A percentile compares a stretch with the other conserved stretches of the same genome.
phyloP scores from a whole-genome alignment of 2,888 invertebrate species.

The Disparrhopalites patrizii region DNA sequence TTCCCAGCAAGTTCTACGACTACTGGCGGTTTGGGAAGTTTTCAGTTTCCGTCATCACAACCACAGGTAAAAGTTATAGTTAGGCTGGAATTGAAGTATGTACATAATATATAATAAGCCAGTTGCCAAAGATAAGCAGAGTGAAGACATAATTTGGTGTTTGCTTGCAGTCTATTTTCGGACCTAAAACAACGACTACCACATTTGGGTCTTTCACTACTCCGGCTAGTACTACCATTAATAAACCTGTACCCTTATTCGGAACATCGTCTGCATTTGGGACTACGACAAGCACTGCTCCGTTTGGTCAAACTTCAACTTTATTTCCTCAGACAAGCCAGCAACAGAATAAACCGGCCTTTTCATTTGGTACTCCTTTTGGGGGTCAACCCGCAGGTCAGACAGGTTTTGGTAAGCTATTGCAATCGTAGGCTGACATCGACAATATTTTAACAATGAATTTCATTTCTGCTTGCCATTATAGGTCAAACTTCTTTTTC shows the following conservation, averaged over 20 bases:
- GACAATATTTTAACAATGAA: neutral
- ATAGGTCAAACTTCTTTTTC: conserved; percentile 11
- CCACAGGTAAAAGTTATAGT: conserved; percentile 57
- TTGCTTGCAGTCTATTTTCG: too few species aligned
- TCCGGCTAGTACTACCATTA: conserved; percentile 45
- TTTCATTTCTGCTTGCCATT: neutral
- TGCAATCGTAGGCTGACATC: neutral
- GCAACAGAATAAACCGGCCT: conserved; percentile 58
- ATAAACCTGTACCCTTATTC: conserved; percentile 33
- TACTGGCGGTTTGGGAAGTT: conserved; percentile 37
- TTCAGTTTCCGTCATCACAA: conserved; percentile 20
- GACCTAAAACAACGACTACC: conserved; percentile 49
- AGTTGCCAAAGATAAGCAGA: too few species aligned
- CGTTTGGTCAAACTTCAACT: conserved; percentile 51
- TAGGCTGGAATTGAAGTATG: too few species aligned
- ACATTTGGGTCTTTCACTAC: conserved; percentile 54
- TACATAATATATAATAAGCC: too few species aligned
- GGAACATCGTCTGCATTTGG: conserved; percentile 55
- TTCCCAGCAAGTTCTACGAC: conserved; percentile 37
- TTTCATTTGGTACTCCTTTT: conserved; percentile 39
- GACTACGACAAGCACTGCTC: conserved; percentile 58
- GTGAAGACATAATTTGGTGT: too few species aligned
- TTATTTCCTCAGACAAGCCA: conserved; percentile 61
- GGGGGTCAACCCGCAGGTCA: conserved; percentile 36
- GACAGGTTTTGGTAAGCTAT: conserved; percentile 37